phyloP scores from a whole-genome alignment of 2,113 vertebrate species.

The Gila orcuttii region DNA sequence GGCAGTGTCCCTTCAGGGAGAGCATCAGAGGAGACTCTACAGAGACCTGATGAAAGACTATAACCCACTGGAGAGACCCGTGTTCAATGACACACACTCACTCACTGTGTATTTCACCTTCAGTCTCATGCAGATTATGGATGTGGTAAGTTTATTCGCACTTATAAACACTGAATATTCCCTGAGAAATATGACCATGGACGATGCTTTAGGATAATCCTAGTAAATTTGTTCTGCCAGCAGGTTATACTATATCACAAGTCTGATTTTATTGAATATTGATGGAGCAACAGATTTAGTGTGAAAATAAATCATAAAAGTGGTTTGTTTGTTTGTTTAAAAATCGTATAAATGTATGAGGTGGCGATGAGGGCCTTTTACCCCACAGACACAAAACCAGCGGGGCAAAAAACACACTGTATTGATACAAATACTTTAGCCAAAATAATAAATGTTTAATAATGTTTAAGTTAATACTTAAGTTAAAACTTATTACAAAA shows the following conservation, averaged over 20 bases:
- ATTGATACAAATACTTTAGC: too few relatives aligned
- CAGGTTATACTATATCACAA: not conserved
- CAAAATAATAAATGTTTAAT: too few relatives aligned
- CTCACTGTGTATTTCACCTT: conserved; percentile 89
- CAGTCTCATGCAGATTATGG: conserved; percentile 94
- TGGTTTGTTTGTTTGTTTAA: too few relatives aligned
- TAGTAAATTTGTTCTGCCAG: not conserved
- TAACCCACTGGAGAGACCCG: conserved; percentile 87
- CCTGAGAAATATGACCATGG: not conserved
- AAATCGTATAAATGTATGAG: too few relatives aligned
- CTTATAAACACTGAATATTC: not conserved
- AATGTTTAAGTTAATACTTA: too few relatives aligned
- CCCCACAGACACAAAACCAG: too few relatives aligned
- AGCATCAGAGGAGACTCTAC: conserved; percentile 87
- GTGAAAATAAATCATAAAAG: too few relatives aligned
- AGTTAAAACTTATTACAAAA: too few relatives aligned
- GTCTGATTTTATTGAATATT: too few relatives aligned
- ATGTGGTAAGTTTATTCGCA: conserved; percentile 82
- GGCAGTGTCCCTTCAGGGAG: conserved; percentile 88
- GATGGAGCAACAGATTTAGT: too few relatives aligned
- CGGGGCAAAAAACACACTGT: too few relatives aligned
- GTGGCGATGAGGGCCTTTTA: too few relatives aligned
- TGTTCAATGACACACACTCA: conserved; percentile 86
- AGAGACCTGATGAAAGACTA: conserved; percentile 82
- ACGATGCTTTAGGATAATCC: not conserved